Conservation (phyloP, 2,888 invertebrate species). For the Drosophila lacicola region DNA sequence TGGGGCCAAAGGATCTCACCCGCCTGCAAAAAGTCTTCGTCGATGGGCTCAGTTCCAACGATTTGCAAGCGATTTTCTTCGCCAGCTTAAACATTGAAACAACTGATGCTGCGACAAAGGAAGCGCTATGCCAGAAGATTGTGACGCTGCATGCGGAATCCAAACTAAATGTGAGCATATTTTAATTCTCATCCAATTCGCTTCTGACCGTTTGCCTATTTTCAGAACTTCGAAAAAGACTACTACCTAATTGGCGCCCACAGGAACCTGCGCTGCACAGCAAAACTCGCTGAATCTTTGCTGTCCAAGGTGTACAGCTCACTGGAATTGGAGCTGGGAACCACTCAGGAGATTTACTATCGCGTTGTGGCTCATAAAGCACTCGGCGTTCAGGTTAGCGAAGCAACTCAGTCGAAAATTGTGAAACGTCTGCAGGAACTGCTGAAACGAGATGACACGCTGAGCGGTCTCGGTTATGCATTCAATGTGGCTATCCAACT, state of each 20-base stretch:
- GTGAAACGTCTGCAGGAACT: conserved; percentile 90
- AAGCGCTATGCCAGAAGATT: conserved; percentile 86
- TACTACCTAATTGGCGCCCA: conserved; percentile 89
- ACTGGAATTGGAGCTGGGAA: conserved; percentile 89
- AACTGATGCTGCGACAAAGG: conserved; percentile 87
- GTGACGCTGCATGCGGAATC: conserved; percentile 78
- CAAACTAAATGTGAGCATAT: conserved; percentile 86
- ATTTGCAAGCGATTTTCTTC: conserved; percentile 89
- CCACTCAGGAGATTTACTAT: conserved; percentile 90
- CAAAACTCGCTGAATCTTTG: conserved; percentile 86
- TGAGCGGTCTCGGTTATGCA: conserved; percentile 92
- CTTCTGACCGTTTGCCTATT: conserved; percentile 6
- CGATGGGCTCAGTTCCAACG: conserved; percentile 87
- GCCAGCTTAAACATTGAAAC: conserved; percentile 90
- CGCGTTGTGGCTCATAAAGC: conserved; percentile 90
- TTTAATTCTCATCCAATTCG: neutral
- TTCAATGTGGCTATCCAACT: conserved; percentile 93
- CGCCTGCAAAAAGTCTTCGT: conserved; percentile 84
- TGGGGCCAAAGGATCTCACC: conserved; percentile 80
- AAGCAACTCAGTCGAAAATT: conserved; percentile 89
- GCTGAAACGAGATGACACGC: conserved; percentile 94
- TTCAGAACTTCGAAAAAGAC: conserved; percentile 86
- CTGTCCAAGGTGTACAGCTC: conserved; percentile 86
- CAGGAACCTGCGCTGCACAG: conserved; percentile 87
- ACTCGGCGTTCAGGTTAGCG: conserved; percentile 89